phyloP scores from a whole-genome alignment of 1,140 invertebrate genomes.

The Octopus bimaculoides region DNA sequence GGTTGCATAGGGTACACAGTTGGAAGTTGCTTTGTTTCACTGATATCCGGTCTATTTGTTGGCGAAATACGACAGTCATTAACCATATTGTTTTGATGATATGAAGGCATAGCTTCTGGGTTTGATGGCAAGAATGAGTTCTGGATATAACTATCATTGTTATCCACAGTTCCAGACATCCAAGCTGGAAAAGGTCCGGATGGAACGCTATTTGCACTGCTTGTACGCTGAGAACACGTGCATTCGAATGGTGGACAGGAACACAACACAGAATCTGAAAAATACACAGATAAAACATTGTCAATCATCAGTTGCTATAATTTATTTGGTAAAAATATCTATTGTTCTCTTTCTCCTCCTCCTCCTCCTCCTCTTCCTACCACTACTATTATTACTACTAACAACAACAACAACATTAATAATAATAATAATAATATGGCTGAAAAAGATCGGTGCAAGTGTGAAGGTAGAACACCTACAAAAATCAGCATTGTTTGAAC shows the following conservation, averaged over 20 bases:
- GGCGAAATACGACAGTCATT: constrained; percentile 2
- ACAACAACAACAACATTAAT: too few relatives aligned
- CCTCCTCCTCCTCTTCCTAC: too few relatives aligned
- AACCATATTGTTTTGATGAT: not conserved
- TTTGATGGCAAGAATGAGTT: constrained; percentile 17
- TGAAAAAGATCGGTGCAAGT: too few relatives aligned
- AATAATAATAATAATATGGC: too few relatives aligned
- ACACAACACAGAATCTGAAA: constrained; percentile 43
- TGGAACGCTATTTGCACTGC: constrained; percentile 16
- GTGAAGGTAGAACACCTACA: too few relatives aligned
- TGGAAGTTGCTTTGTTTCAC: not conserved
- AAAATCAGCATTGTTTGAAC: too few relatives aligned
- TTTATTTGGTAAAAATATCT: too few relatives aligned
- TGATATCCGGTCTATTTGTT: not conserved
- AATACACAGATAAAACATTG: too few relatives aligned
- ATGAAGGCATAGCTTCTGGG: not conserved
- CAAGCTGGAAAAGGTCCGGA: not conserved
- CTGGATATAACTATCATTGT: constrained; percentile 8
- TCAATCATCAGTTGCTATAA: too few relatives aligned
- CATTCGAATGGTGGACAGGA: constrained; percentile 58
- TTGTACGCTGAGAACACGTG: constrained; percentile 38
- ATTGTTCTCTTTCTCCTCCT: too few relatives aligned
- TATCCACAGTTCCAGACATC: not conserved
- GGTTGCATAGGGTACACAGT: not conserved
- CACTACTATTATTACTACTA: too few relatives aligned